Evolutionary conservation across 2,888 invertebrate species (phyloP), one percentile per base, ranked within the genome.

Genomic region (Azorinus chamasolen): DNA sequence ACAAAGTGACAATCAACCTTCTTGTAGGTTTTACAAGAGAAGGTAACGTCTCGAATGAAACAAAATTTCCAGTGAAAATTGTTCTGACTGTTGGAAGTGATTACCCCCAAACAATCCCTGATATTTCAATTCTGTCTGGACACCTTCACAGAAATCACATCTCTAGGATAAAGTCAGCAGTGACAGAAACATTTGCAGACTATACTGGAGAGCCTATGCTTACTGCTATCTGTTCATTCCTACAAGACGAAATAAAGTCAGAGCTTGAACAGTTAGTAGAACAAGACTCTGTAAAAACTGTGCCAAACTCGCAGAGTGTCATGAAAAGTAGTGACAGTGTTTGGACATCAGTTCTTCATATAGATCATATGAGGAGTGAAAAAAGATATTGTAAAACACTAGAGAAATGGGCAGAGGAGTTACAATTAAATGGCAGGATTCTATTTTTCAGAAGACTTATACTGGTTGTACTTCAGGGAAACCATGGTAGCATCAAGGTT

Each of bases 351-450:
- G 37, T 90, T 25, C 58, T 90, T 25, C 87, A 86, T 27, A 66
- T 91, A 24, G 90, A 91, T 70, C 91, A 91, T 68, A 91, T 91
- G 91, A 65, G 90, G 46, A 83, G 89, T 16, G 86, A 86, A 53
- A 68, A 72, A 4, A 85, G 76, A 57, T 91, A 91, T 57, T 70
- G 86, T 2, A 90, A 90, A 57, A 83, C 83, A 10, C 75, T 91
- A 27, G 83, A 82, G 63, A 87, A 85, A 27, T 91, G 91, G 91
- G 74, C 82, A 16, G 59, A 65, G 27, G 87, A 89, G 14, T 68
- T 89, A 27, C 54, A 45, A 3, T 66, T 91, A 41, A 74, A 51
- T 41, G 91, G 90, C 8, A 48, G 86, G 16, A 76, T 91, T 5
- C 24, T 90, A 14, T 90, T 90, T 53, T 84, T 68, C 57, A 73